Evolutionary conservation across 1,140 invertebrate species (phyloP), one percentile per base, ranked within the genome.

Genomic region (Mactra quadrangularis): DNA sequence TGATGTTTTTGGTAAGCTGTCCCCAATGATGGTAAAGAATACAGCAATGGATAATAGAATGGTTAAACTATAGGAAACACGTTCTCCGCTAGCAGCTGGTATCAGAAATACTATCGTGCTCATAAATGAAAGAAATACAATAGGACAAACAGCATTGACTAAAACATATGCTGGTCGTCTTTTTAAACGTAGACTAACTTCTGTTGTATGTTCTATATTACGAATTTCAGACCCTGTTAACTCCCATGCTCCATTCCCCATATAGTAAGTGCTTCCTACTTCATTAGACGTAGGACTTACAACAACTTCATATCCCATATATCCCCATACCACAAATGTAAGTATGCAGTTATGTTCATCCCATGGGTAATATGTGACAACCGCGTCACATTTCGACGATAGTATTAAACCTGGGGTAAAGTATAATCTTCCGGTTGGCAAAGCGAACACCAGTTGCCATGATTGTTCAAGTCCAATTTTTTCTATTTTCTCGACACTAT

Each of bases 161-260:
- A 41, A 6, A 41, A 41, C 38, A 15, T 7, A 41, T 7, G 6
- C 6, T 41, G 38, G 38, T 15, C 15, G 6, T 41, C 38, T 41
- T 41, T 15, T 15, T 6, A 41, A 15, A n/a, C n/a, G n/a, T n/a
- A n/a, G n/a, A n/a, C n/a, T n/a, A n/a, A n/a, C n/a, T n/a, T n/a
- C n/a, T n/a, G n/a, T n/a, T n/a, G n/a, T n/a, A n/a, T n/a, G n/a
- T n/a, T n/a, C n/a, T 41, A 41, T 15, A 41, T 7, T 41, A 41
- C 15, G 6, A 7, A 41, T 41, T 41, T 7, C 15, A 41, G 15
- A 41, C 38, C 6, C 6, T 6, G 38, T 7, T 7, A 7, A 41
- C 6, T 41, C 38, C 38, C 38, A 41, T 41, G 38, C 38, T 7
- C 38, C 38, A 52, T 82, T 64, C 57, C n/a, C 50, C 19, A 50